phyloP scores from a whole-genome alignment of 2,797 vertebrate genomes.

The Tapirus indicus region DNA sequence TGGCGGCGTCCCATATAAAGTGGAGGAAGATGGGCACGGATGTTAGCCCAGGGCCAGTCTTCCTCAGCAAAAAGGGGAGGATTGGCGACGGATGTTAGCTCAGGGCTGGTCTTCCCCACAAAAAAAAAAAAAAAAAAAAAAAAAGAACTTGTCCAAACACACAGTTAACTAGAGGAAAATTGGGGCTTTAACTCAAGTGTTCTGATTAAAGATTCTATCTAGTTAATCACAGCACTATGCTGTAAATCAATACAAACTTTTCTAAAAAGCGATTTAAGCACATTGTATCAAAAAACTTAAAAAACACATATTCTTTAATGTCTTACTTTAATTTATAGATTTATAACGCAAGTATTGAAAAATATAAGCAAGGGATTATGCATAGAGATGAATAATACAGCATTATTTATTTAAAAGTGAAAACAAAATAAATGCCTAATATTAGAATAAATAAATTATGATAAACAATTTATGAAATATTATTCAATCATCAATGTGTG shows the following conservation, averaged over 20 bases:
- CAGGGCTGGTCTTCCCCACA: too few relatives aligned
- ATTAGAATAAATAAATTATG: not conserved
- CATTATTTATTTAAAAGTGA: not conserved
- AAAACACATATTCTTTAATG: not conserved
- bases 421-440: not conserved
- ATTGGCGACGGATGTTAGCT: too few relatives aligned
- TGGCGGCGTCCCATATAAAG: too few relatives aligned
- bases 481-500: not conserved
- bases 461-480: not conserved
- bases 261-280: not conserved
- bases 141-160: not conserved
- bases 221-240: not conserved
- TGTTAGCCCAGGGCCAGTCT: too few relatives aligned
- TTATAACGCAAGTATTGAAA: not conserved
- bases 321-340: not conserved
- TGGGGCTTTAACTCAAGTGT: not conserved
- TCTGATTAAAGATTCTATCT: not conserved
- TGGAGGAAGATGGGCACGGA: too few relatives aligned
- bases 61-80: too few relatives aligned
- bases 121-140: too few relatives aligned
- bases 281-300: not conserved
- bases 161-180: not conserved
- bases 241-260: not conserved
- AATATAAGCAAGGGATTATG: not conserved
- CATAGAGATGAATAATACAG: not conserved